Evolutionary conservation across 2,797 vertebrate species (phyloP).

Genomic region (Neopelma chrysocephalum): DNA sequence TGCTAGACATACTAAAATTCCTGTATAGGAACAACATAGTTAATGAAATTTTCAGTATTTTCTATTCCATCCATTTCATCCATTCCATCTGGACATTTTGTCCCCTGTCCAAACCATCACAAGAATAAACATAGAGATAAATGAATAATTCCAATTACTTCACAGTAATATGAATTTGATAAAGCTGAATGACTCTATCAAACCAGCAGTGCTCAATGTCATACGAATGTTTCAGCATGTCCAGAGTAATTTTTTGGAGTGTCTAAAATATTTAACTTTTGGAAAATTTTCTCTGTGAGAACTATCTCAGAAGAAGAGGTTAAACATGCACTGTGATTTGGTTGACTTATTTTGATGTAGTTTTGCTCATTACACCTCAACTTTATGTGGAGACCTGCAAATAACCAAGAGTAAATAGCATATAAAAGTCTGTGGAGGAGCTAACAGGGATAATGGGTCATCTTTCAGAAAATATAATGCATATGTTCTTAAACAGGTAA

Average conservation of each 20-base stretch:
- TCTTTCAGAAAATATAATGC: background rate
- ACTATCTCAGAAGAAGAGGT: background rate
- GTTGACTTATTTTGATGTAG: background rate
- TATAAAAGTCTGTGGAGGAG: background rate
- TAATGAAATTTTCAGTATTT: background rate
- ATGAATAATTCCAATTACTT: background rate
- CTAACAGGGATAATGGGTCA: background rate
- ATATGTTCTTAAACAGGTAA: background rate
- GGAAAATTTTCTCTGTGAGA: background rate
- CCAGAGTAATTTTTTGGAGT: background rate
- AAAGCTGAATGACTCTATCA: background rate
- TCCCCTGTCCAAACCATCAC: background rate
- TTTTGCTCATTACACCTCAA: background rate
- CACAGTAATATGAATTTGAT: background rate
- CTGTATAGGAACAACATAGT: background rate
- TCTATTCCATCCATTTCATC: background rate
- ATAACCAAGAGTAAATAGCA: background rate
- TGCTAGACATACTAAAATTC: background rate
- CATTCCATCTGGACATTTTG: background rate
- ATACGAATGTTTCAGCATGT: background rate
- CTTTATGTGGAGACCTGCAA: background rate
- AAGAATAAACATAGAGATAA: background rate
- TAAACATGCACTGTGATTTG: background rate
- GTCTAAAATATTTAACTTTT: background rate
- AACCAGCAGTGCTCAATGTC: background rate